phyloP scores from a whole-genome alignment of 2,113 vertebrate species.

The Indicator indicator region DNA sequence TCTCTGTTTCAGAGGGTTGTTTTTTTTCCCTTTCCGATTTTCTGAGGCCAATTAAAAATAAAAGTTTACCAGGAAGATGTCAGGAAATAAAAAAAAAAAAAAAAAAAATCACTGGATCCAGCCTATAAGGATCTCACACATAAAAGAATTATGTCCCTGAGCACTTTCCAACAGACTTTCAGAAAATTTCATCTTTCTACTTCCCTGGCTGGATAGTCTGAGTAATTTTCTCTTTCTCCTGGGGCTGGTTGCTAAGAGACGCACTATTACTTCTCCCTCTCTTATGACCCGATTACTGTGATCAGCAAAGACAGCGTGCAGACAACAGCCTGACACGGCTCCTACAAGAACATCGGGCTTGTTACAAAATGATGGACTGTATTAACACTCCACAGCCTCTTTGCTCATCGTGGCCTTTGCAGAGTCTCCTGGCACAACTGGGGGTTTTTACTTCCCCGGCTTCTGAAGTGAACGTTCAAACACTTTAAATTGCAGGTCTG shows the following conservation, averaged over 20 bases:
- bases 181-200: conserved; percentile 73
- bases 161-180: conserved; percentile 69
- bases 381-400: conserved; percentile 58
- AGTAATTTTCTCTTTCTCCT: conserved; percentile 79
- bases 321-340: conserved; percentile 70
- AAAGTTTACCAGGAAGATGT: conserved; percentile 15
- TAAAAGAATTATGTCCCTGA: conserved; percentile 55
- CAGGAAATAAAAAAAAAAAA: not conserved
- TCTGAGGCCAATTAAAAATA: conserved; percentile 26
- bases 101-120: conserved; percentile 5
- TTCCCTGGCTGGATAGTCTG: conserved; percentile 70
- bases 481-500: conserved; percentile 44
- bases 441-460: conserved; percentile 37
- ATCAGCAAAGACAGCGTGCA: conserved; percentile 72
- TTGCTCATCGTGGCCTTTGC: conserved; percentile 30
- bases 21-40: not conserved
- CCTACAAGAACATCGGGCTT: conserved; percentile 10
- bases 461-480: conserved; percentile 47
- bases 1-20: not conserved
- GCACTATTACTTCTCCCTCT: conserved; percentile 77
- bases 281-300: conserved; percentile 79
- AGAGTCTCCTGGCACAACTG: conserved; percentile 46
- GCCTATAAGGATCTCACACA: conserved; percentile 38
- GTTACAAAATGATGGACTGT: conserved; percentile 60
- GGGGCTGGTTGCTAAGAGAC: conserved; percentile 83